Evolutionary conservation across 37 sponge, comb jelly and placozoan species (phyloP).

Genomic region (Aphrocallistes beatrix): DNA sequence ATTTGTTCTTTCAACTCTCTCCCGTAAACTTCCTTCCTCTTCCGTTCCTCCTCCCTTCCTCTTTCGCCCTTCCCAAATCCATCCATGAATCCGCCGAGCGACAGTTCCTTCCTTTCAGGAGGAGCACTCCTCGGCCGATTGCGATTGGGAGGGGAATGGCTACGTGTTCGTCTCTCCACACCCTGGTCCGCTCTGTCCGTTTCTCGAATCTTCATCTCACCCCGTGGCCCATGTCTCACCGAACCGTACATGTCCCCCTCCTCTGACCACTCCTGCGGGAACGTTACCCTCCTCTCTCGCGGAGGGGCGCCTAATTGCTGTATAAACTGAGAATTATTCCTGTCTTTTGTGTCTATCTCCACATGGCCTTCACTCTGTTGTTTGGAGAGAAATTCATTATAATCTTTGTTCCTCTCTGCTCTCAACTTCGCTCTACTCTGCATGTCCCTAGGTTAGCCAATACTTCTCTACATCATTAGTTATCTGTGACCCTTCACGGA

Average conservation of each 20-base stretch:
- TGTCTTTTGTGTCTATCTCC: background rate
- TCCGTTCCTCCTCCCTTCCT: background rate
- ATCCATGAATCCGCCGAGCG: background rate
- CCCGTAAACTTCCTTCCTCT: background rate
- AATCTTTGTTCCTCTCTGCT: background rate
- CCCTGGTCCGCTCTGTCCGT: background rate
- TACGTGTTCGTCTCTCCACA: background rate
- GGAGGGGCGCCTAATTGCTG: background rate
- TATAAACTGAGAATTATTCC: background rate
- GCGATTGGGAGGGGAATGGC: background rate
- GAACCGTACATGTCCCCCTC: background rate
- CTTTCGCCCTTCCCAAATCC: background rate
- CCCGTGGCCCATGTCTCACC: background rate
- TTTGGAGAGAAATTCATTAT: background rate
- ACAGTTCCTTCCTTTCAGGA: background rate
- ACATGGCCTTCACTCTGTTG: background rate
- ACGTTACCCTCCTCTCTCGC: background rate
- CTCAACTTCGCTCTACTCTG: no score
- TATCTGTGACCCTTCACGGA: no score
- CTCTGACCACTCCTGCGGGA: background rate
- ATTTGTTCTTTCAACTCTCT: background rate
- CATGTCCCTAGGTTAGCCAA: no score
- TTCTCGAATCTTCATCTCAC: background rate
- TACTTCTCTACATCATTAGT: no score
- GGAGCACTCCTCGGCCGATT: constrained; percentile 7